phyloP scores from a whole-genome alignment of 2,797 vertebrate genomes.

The Syncerus caffer region DNA sequence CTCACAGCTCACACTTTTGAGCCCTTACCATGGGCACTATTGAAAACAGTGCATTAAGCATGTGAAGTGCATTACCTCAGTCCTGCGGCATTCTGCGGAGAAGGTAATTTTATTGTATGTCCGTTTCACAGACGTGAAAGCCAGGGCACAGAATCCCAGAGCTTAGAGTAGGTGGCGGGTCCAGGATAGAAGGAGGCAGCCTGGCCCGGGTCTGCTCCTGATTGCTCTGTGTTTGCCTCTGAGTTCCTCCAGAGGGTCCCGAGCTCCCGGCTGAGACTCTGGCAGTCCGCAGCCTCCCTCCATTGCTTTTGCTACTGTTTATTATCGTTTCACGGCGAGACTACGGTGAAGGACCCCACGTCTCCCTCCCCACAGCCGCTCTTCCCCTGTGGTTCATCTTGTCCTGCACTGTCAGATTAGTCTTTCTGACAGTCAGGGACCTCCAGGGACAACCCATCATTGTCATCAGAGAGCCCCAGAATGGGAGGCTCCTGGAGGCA shows the following conservation, averaged over 20 bases:
- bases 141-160: not conserved
- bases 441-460: not conserved
- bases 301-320: fast-evolving
- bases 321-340: not conserved
- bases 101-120: not conserved
- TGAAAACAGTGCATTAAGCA: not conserved
- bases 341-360: fast-evolving
- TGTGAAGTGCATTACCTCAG: not conserved
- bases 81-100: not conserved
- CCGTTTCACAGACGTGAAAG: not conserved
- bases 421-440: not conserved
- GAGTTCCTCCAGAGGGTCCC: not conserved
- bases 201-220: not conserved
- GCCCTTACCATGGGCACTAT: not conserved
- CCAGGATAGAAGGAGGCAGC: not conserved
- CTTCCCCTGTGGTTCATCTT: not conserved
- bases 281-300: not conserved
- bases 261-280: not conserved
- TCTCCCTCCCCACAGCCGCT: not conserved
- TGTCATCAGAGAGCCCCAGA: not conserved
- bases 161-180: not conserved
- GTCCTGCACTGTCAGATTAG: not conserved
- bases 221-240: not conserved
- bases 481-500: not conserved
- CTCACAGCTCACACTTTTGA: not conserved